Evolutionary conservation across 2,113 vertebrate species (phyloP).

Genomic region (Tachuris rubrigastra): DNA sequence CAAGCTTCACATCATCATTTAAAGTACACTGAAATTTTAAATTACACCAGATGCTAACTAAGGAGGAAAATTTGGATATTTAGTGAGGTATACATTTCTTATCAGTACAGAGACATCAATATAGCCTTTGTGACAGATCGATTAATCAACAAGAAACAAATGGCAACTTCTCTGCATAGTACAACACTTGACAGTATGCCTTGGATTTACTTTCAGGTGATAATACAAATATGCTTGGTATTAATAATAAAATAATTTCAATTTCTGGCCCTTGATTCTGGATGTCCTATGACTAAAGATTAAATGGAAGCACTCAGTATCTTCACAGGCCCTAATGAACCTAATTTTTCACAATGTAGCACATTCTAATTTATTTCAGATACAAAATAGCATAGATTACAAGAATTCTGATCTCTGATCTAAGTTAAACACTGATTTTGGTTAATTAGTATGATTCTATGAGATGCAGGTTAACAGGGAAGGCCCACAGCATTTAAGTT

Average conservation of each 20-base stretch:
- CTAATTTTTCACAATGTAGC: accelerated
- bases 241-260: neutral
- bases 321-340: neutral
- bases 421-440: neutral
- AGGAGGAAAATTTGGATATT: neutral
- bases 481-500: neutral
- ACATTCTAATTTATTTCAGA: neutral
- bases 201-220: neutral
- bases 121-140: neutral
- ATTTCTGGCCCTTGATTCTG: neutral
- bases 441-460: neutral
- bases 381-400: neutral
- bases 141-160: neutral
- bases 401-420: neutral
- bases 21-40: neutral
- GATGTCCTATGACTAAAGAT: neutral
- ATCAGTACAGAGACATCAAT: neutral
- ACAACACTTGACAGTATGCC: neutral
- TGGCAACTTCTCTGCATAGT: neutral
- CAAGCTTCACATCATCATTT: neutral
- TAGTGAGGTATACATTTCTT: neutral
- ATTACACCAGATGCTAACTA: neutral
- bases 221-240: neutral
- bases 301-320: neutral
- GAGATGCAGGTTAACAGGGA: neutral